These are phyloP conservation scores for Drosophila suboccidentalis DNA, from an alignment of 2,888 invertebrate genomes.

Conservation along the genomic window DNA sequence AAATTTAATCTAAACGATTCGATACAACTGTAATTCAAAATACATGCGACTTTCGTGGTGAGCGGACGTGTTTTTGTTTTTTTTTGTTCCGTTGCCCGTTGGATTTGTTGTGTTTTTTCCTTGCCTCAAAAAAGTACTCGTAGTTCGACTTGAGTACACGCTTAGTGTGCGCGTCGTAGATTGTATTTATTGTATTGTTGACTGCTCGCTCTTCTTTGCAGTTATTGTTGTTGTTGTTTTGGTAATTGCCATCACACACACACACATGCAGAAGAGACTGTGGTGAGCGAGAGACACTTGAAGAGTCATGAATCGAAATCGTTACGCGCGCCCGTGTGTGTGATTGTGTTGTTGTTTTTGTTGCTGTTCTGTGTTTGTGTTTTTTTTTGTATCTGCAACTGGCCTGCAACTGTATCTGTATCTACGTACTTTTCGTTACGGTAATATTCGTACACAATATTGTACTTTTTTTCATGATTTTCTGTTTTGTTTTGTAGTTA, in stretches of 20 bases:
- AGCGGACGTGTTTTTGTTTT: conserved; percentile 64
- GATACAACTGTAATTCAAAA: conserved; percentile 38
- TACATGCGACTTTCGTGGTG: conserved; percentile 66
- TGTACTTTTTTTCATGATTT: conserved; percentile 27
- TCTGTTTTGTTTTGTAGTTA: conserved; percentile 18
- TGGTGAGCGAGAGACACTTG: conserved; percentile 7
- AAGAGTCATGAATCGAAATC: conserved; percentile 52
- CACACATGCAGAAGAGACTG: conserved; percentile 16
- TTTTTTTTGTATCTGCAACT: conserved; percentile 45
- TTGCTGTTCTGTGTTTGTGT: conserved; percentile 12
- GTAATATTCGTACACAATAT: conserved; percentile 50
- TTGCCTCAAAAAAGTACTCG: conserved; percentile 31
- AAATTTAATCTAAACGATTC: too few relatives aligned
- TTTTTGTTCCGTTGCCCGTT: conserved; percentile 27
- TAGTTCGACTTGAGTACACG: conserved; percentile 34
- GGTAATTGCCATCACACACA: conserved; percentile 58
- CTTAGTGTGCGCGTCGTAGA: conserved; percentile 60
- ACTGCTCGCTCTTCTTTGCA: conserved; percentile 25
- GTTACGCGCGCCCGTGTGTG: conserved; percentile 36
- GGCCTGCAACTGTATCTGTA: conserved; percentile 38
- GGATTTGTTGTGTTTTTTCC: conserved; percentile 41
- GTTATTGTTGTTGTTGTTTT: conserved; percentile 58
- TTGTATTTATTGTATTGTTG: conserved; percentile 54
- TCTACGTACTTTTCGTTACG: conserved; percentile 40
- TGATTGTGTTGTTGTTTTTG: conserved; percentile 25